Conservation (phyloP, 1,140 invertebrate genomes). For the Piezodorus guildinii region DNA sequence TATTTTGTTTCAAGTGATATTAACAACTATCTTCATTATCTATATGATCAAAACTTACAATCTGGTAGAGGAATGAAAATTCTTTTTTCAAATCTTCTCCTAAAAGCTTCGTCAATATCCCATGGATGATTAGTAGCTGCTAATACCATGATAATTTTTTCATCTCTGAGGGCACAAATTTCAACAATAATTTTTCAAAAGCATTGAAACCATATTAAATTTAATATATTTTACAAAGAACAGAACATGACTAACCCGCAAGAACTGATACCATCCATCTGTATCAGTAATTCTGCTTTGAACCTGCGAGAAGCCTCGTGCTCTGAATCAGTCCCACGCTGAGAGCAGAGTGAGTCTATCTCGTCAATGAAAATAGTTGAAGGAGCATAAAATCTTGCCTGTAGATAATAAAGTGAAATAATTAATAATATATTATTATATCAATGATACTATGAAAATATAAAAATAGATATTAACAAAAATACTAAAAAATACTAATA, state of each 20-base stretch:
- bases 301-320: conserved; percentile 58
- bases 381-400: conserved; percentile 58
- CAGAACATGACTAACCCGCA: conserved; percentile 18
- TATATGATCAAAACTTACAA: conserved; percentile 32
- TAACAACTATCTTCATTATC: too few species aligned
- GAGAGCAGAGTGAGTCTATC: conserved; percentile 56
- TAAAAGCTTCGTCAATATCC: conserved; percentile 59
- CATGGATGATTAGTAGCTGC: conserved; percentile 66
- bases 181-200: too few species aligned
- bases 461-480: too few species aligned
- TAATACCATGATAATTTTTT: conserved; percentile 52
- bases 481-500: too few species aligned
- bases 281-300: conserved; percentile 58
- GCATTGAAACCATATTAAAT: too few species aligned
- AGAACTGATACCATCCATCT: conserved; percentile 52
- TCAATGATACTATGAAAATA: too few species aligned
- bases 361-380: conserved; percentile 65
- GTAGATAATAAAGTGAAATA: conserved; percentile 18
- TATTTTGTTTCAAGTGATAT: too few species aligned
- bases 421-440: too few species aligned
- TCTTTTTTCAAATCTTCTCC: conserved; percentile 55
- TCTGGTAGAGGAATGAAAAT: conserved; percentile 60
- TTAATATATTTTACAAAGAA: too few species aligned
- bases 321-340: conserved; percentile 50
- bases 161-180: conserved; percentile 29